These are phyloP conservation scores for Cataglyphis livida DNA, from an alignment of 2,888 invertebrate genomes.

Conservation along the genomic window DNA sequence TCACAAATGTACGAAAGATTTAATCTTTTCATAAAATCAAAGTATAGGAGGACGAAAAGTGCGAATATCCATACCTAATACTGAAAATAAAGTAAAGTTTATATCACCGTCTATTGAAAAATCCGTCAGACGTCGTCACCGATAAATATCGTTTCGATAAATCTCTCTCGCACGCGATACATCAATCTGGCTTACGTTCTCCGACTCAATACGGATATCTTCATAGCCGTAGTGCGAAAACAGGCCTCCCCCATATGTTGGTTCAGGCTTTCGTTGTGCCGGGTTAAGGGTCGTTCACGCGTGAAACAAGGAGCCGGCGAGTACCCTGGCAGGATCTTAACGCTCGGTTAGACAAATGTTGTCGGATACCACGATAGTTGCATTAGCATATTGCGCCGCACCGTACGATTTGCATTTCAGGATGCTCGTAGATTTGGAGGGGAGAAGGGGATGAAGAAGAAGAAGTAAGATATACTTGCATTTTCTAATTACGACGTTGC, in stretches of 20 bases:
- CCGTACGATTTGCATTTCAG: slow-evolving; percentile 69
- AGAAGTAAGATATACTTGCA: slow-evolving; percentile 28
- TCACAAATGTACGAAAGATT: not conserved
- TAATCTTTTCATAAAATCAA: not conserved
- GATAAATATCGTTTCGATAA: slow-evolving; percentile 54
- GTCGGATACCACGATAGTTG: slow-evolving; percentile 62
- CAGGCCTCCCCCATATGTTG: slow-evolving; percentile 65
- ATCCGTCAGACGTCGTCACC: slow-evolving; percentile 48
- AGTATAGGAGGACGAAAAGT: not conserved
- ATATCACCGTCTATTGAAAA: slow-evolving; percentile 35
- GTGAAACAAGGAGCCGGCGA: slow-evolving; percentile 63
- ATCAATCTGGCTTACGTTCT: slow-evolving; percentile 53
- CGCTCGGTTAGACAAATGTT: slow-evolving; percentile 75
- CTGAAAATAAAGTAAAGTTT: slow-evolving; percentile 34
- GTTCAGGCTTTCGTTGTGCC: slow-evolving; percentile 71
- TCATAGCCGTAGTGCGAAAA: slow-evolving; percentile 51
- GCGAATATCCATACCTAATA: not conserved
- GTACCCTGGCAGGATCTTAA: slow-evolving; percentile 70
- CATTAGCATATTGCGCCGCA: slow-evolving; percentile 72
- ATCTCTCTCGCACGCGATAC: slow-evolving; percentile 42
- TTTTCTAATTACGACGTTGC: slow-evolving; percentile 55
- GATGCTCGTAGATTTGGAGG: slow-evolving; percentile 55
- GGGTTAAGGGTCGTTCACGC: slow-evolving; percentile 60
- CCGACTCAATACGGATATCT: slow-evolving; percentile 41
- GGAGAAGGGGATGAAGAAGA: not conserved